A percentile compares a stretch with the other conserved stretches of the same genome.
phyloP scores from a whole-genome alignment of 2,888 invertebrate species.

The Teleogryllus oceanicus region DNA sequence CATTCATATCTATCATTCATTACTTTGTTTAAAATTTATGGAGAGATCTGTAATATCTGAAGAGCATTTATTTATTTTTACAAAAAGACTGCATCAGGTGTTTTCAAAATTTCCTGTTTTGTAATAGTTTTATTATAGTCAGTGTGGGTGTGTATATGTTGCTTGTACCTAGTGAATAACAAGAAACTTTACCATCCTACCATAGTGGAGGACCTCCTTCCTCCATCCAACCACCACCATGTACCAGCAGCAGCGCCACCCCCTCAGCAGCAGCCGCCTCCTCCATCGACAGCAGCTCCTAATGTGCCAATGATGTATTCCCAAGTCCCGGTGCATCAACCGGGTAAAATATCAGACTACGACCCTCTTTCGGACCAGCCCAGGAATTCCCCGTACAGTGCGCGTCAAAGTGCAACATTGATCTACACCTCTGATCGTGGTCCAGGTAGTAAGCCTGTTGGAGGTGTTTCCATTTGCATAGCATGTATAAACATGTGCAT shows the following conservation, averaged over 20 bases:
- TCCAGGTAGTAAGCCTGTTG: conserved; percentile 51
- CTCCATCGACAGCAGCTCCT: background rate
- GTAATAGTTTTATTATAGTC: too few species aligned
- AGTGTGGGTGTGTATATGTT: too few species aligned
- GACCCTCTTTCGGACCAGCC: conserved; percentile 71
- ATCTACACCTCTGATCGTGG: conserved; percentile 79
- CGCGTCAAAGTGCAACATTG: conserved; percentile 74
- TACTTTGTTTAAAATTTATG: too few species aligned
- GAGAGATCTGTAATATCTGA: too few species aligned
- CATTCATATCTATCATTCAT: too few species aligned
- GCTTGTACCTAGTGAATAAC: too few species aligned
- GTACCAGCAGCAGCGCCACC: background rate
- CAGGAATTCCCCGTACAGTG: conserved; percentile 66
- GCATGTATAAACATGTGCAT: too few species aligned
- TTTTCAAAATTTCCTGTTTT: too few species aligned
- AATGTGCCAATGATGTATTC: background rate
- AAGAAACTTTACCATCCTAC: too few species aligned
- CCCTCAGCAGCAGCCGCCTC: background rate
- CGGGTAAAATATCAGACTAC: conserved; percentile 72
- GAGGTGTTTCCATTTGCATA: too few species aligned
- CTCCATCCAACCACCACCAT: background rate
- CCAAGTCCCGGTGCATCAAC: conserved; percentile 25
- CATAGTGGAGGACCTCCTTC: conserved; percentile 6
- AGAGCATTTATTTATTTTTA: too few species aligned
- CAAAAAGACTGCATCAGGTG: too few species aligned